Evolutionary conservation across 2,113 vertebrate species (phyloP), one percentile per base, ranked within the genome.

Genomic region (Phycodurus eques): DNA sequence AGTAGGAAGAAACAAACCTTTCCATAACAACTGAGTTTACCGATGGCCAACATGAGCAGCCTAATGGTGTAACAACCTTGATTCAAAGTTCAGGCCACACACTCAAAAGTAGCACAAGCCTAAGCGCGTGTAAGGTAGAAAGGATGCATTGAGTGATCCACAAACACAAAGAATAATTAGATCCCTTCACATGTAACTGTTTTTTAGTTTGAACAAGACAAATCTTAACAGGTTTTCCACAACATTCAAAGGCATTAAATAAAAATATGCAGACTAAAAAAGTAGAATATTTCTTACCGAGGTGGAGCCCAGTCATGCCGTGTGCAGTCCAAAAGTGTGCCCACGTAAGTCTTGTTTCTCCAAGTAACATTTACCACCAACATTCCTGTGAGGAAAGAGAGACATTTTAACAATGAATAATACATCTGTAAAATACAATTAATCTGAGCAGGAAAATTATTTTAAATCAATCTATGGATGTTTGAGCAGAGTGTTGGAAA

Each of bases 281-380:
- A 66, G 43, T 27, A 15, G 22, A 47, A 47, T 17, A 11, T 87
- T 63, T 27, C 78, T 92, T 90, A 99, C 98, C 98, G 94, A 35
- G 98, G 97, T 65, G 98, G 98, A 4, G 98, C 98, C 98, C 98
- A 99, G 85, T 99, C 97, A 2, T 99, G 98, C 65, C 97, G 93
- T 0, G 98, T 99, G 74, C 98, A 99, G 91, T 99, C 98, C 59
- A 99, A 90, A 79, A 99, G 90, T 0, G 98, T 99, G 59, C 98
- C 98, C 61, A 99, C 98, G 0, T 99, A 99, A 0, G 97, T 98
- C 93, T 99, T 99, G 91, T 99, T 99, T 87, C 98, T 94, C 98
- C 98, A 99, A 0, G 98, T 99, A 70, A 99, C 98, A 0, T 99
- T 99, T 31, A 99, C 97, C 84, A 99, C 98, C 91, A 99, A 89